Evolutionary conservation across 1,140 invertebrate species (phyloP), one percentile per base, ranked within the genome.

Genomic region (Anoplolepis gracilipes): DNA sequence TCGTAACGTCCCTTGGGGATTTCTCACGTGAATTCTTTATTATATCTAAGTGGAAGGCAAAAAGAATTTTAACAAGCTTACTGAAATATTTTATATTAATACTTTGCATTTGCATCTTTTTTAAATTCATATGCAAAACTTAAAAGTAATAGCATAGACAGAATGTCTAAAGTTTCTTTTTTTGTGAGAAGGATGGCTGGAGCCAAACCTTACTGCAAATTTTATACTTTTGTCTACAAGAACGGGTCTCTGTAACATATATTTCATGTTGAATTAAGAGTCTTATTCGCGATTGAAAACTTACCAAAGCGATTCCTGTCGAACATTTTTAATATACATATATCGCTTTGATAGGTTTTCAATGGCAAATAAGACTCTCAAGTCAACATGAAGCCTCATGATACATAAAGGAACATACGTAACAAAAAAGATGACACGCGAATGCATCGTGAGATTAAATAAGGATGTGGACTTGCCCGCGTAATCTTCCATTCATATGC

Each of bases 401-500:
- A 81, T 42, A 72, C 78, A 73, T 19, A 53, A 25, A 72, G 76
- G 42, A 55, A 59, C 25, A 25, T 62, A 76, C 33, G 5, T 33
- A 79, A 25, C 33, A 10, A 36, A 73, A 73, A 61, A 30, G 53
- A 73, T 73, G 30, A 70, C n/a, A n/a, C 28, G 53, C 65, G 19
- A 57, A 28, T 30, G 53, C 78, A 25, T 59, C 25, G 33, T 16
- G 13, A 72, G 78, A 82, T 72, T 72, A 72, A 73, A 82, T 59
- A 72, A 73, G 65, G 49, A 72, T 39, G 49, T 65, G 53, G 65
- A 39, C 36, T 73, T 82, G 39, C 30, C 13, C 78, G 78, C 67
- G 78, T 82, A 53, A 61, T 53, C 25, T 73, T 67, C 67, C 36
- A 82, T 82, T 82, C 78, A 82, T 82, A 82, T 82, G 78, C 67